Conservation (phyloP, 1,140 invertebrate genomes). For the Euwallacea similis region DNA sequence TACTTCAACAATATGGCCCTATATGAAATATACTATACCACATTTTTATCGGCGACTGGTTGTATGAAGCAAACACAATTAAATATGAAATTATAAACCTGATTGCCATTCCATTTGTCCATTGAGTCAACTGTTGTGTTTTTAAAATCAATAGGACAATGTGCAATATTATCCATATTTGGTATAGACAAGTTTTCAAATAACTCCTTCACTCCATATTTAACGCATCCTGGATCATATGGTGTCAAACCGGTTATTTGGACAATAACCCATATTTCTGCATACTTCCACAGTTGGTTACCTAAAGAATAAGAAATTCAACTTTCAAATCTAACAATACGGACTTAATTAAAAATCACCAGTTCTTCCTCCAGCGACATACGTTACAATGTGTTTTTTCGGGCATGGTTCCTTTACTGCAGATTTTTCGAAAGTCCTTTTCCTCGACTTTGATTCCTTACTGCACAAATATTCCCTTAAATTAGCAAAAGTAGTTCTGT, state of each 20-base stretch:
- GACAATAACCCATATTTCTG: not conserved
- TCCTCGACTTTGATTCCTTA: no score
- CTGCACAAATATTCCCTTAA: no score
- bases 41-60: no score
- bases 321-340: no score
- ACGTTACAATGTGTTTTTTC: not conserved
- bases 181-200: not conserved
- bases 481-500: no score
- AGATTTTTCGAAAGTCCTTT: no score
- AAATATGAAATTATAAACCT: no score
- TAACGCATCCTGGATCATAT: not conserved
- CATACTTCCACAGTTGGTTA: constrained; percentile 8
- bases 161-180: not conserved
- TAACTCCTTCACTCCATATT: not conserved
- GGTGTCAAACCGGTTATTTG: not conserved
- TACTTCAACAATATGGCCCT: no score
- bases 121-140: no score
- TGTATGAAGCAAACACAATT: no score
- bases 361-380: not conserved
- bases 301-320: not conserved
- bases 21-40: no score
- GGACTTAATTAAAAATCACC: not conserved
- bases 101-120: no score
- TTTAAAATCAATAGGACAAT: not conserved
- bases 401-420: not conserved